Conservation (phyloP, 1,140 invertebrate species). For the Eueides isabella region DNA sequence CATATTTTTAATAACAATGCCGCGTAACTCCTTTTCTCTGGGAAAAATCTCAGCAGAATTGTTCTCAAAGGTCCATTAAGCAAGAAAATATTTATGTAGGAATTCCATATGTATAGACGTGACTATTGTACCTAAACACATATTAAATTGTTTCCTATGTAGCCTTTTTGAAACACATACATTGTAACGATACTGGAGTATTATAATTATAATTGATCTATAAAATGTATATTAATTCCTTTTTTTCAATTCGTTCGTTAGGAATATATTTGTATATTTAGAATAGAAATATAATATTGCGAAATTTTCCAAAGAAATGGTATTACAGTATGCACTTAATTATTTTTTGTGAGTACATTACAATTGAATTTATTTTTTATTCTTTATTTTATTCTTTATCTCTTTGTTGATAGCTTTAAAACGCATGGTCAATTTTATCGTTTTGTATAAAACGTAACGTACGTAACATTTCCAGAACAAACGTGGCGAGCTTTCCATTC, state of each 20-base stretch:
- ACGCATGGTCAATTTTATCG: slow-evolving; percentile 12
- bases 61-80: slow-evolving; percentile 32
- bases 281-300: too few relatives aligned
- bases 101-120: slow-evolving; percentile 7
- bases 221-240: too few relatives aligned
- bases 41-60: slow-evolving; percentile 20
- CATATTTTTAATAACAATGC: slow-evolving; percentile 25
- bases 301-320: too few relatives aligned
- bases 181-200: too few relatives aligned
- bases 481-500: slow-evolving; percentile 26
- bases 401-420: slow-evolving; percentile 6
- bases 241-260: too few relatives aligned
- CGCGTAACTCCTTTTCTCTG: slow-evolving; percentile 16
- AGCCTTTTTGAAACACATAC: not conserved
- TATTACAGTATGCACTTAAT: too few relatives aligned
- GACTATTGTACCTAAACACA: not conserved
- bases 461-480: slow-evolving; percentile 16
- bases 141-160: not conserved
- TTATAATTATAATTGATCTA: too few relatives aligned
- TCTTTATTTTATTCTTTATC: not conserved
- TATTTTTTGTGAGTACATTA: too few relatives aligned
- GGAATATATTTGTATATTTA: too few relatives aligned
- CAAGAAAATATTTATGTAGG: slow-evolving; percentile 14
- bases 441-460: not conserved
- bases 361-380: too few relatives aligned